A percentile compares a stretch with the other conserved stretches of the same genome.
These are phyloP conservation scores for Sebastes iracundus DNA, from an alignment of 2,797 vertebrate genomes.

Conservation along the genomic window DNA sequence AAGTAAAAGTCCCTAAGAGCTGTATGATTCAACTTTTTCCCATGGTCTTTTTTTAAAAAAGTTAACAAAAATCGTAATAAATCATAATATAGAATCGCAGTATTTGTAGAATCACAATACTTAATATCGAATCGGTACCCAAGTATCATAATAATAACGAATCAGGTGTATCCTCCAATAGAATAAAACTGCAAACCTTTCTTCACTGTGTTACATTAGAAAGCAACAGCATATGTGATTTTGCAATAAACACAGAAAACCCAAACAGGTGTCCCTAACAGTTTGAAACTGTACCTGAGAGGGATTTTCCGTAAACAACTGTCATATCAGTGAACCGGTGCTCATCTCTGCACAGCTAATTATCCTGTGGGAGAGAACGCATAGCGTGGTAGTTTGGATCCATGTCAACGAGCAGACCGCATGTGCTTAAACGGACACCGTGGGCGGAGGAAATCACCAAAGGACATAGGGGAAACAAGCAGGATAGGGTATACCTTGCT, in stretches of 20 bases:
- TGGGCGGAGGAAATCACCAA: conserved; percentile 17
- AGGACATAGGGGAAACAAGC: not conserved
- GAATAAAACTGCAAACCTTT: not conserved
- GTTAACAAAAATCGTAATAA: no score
- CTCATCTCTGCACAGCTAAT: conserved; percentile 45
- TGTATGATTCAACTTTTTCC: no score
- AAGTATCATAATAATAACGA: no score
- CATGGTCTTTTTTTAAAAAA: no score
- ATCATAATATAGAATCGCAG: no score
- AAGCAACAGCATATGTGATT: not conserved
- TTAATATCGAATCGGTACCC: no score
- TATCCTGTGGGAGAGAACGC: conserved; percentile 25
- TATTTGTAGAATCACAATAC: no score
- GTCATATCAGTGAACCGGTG: conserved; percentile 35
- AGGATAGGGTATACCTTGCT: not conserved
- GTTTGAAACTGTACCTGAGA: conserved; percentile 43
- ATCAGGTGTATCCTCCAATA: no score
- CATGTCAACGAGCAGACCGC: conserved; percentile 16
- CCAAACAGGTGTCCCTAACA: conserved; percentile 54
- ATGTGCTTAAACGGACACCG: not conserved
- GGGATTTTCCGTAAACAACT: conserved; percentile 56
- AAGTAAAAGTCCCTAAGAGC: no score
- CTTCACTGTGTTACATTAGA: not conserved
- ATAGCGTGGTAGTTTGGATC: conserved; percentile 40
- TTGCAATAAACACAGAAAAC: not conserved